Base-by-base conservation (phyloP, 1,140 invertebrate species). In the Apis laboriosa region DNA sequence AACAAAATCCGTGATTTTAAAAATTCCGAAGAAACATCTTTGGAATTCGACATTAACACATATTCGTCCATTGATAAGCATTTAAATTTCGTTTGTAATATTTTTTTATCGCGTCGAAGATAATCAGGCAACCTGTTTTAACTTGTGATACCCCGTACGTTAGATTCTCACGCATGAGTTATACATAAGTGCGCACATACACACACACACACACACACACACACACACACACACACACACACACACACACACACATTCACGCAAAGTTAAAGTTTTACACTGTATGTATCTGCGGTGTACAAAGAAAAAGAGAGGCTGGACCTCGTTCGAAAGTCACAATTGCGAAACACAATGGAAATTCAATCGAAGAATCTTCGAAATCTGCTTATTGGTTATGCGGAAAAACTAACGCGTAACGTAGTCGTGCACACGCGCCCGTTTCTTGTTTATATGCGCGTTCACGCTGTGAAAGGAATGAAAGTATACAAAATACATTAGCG, bases 231-330 rank as follows among this genome's bases (percentile, higher is more conserved):
- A 24, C 24, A 86, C 12, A 76, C 28, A 60, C n/a, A 24, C 61
- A 86, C 68, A 73, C 34, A 83, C 53, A 83, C 21, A 85, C 15
- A 75, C 66, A 88, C 67, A 82, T 84, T 75, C 75, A 80, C 64
- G 49, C 60, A 87, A 21, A 76, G 43, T 86, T 83, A 73, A 83
- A 82, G 68, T 86, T 86, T 43, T 43, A 43, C 34, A 43, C 5
- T 43, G 24, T 24, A 90, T 87, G 12, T n/a, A 21, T 60, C 75
- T 61, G 86, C 77, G 83, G 89, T 90, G 90, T 92, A 88, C 86
- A 83, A 53, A 80, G 78, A 49, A 73, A 43, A 81, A 51, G 7
- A 60, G 89, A 89, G 92, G 91, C 92, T 92, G 92, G 91, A 91
- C 90, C 91, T 92, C 86, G 60, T 71, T 9, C 64, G 13, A 86